Evolutionary conservation across 2,113 vertebrate genomes (phyloP), one percentile per base, ranked within the genome.

Genomic region (Alexandromys fortis): DNA sequence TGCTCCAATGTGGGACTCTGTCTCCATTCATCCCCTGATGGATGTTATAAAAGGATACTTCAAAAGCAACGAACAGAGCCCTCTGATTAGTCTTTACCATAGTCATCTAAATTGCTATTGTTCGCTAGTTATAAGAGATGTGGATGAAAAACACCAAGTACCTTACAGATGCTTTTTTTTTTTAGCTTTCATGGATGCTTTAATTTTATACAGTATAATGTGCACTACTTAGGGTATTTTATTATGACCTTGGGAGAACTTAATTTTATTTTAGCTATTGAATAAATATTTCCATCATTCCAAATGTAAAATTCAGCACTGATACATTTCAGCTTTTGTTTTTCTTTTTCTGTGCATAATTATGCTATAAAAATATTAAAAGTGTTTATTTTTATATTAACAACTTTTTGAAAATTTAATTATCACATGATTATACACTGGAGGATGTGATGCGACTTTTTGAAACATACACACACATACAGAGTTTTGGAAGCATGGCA

Each of bases 231-330:
- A 94, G 72, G 2, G 1, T 78, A 88, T 92, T 96, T 96, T 90
- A 97, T 96, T 88, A 86, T 92, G 95, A 94, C n/a, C 81, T 61
- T 82, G 90, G 95, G 81, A 94, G 22, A 93, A 77, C 30, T 93
- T 94, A 30, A 38, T 86, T 97, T 97, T 94, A 90, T 89, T 95
- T 95, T 91, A 42, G 17, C 42, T 52, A 94, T 94, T 93, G 93
- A 90, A 38, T 93, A 94, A 96, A 92, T 45, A 85, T 86, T 77
- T 95, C 63, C 65, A 45, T 96, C 26, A 90, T 93, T 93, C 19
- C 88, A 47, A 67, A 94, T 91, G 58, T 75, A 93, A 94, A 93
- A 72, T 35, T 49, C 3, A 93, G 42, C 21, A 89, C 14, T 17
- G 0, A 1, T 58, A 26, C 65, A 7, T n/a, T 86, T 92, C 90